phyloP scores from a whole-genome alignment of 2,797 vertebrate genomes.

The Sciaenops ocellatus region DNA sequence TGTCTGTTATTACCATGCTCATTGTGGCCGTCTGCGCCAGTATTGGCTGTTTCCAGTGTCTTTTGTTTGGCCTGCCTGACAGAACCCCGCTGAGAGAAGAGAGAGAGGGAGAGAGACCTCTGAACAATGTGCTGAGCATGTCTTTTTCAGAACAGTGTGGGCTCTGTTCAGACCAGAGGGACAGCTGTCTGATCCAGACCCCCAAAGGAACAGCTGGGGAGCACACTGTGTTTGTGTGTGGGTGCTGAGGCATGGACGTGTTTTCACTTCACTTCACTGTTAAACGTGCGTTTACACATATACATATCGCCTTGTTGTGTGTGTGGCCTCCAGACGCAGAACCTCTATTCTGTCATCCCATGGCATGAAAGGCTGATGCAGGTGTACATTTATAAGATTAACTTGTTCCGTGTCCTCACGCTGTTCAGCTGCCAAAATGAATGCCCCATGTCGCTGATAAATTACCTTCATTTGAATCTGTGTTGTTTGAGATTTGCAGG shows the following conservation, averaged over 20 bases:
- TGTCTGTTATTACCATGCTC: constrained; percentile 54
- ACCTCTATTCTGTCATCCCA: constrained; percentile 7
- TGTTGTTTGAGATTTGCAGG: constrained; percentile 2
- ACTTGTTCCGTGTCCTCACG: neutral
- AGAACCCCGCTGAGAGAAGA: constrained; percentile 70
- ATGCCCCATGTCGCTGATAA: neutral
- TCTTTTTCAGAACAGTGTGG: constrained; percentile 80
- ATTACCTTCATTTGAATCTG: constrained; percentile 47
- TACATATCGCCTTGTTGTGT: constrained; percentile 9
- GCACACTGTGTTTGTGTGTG: constrained; percentile 63
- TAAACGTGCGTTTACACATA: constrained; percentile 55
- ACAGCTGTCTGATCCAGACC: constrained; percentile 84
- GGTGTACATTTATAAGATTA: constrained; percentile 17
- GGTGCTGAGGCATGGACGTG: constrained; percentile 58
- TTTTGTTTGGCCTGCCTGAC: constrained; percentile 76
- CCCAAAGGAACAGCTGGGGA: constrained; percentile 83
- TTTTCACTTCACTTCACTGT: constrained; percentile 45
- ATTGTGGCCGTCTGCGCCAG: constrained; percentile 69
- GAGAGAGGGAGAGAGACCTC: constrained; percentile 50
- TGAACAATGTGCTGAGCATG: constrained; percentile 81
- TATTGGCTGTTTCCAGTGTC: constrained; percentile 75
- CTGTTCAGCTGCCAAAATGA: neutral
- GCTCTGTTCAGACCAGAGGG: constrained; percentile 80
- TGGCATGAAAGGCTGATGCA: constrained; percentile 10
- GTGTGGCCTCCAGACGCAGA: constrained; percentile 3